Percentiles rank a stretch among this genome's conserved stretches.
Conservation (phyloP, 2,888 invertebrate species). For the Ophioninae sp. region DNA sequence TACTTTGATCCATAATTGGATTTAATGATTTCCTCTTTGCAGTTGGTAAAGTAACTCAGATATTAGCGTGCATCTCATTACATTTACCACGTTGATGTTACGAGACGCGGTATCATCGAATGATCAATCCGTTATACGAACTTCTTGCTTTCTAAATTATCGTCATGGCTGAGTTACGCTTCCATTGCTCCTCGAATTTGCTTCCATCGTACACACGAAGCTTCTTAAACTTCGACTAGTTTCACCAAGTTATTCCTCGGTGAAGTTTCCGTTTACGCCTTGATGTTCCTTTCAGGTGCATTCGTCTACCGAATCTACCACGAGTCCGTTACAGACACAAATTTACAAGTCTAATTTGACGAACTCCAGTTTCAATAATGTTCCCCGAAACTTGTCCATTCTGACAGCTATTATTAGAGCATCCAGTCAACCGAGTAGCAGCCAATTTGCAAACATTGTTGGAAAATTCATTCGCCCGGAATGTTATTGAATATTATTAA, state of each 20-base stretch:
- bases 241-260: constrained; percentile 32
- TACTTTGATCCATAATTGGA: not conserved
- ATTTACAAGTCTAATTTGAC: constrained; percentile 28
- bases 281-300: constrained; percentile 27
- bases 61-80: not conserved
- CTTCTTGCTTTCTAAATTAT: not conserved
- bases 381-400: constrained; percentile 26
- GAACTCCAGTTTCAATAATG: constrained; percentile 22
- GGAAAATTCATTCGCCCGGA: not conserved
- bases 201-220: constrained; percentile 1
- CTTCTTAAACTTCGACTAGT: constrained; percentile 16
- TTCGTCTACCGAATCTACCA: not conserved
- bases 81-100: not conserved
- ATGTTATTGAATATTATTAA: not conserved
- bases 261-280: constrained; percentile 32
- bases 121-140: not conserved
- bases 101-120: not conserved
- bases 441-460: constrained; percentile 3
- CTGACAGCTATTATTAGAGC: not conserved
- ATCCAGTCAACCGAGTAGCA: not conserved
- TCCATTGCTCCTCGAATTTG: constrained; percentile 1
- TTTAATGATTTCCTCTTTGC: not conserved
- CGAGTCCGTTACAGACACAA: not conserved
- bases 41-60: not conserved
- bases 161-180: not conserved